Percentiles rank a stretch among this genome's conserved stretches.
Conservation (phyloP, 92 coral and sea anemone species). For the Phymanthus crucifer region DNA sequence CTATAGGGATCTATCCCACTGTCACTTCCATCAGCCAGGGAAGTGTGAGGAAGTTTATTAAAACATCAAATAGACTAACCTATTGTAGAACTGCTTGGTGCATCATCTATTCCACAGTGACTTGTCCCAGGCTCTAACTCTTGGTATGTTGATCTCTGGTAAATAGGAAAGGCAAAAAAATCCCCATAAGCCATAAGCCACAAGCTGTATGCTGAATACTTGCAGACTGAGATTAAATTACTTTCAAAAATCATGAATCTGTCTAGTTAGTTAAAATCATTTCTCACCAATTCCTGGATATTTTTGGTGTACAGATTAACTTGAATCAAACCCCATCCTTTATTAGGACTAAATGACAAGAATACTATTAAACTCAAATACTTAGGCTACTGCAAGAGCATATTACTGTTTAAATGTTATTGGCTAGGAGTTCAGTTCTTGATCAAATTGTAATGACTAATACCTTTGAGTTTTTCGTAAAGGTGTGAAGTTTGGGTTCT, state of each 20-base stretch:
- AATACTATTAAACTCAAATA: neutral
- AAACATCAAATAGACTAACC: constrained; percentile 22
- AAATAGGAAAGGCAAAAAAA: neutral
- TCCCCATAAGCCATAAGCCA: neutral
- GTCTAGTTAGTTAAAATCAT: no score
- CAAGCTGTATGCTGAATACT: neutral
- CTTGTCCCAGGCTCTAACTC: constrained; percentile 68
- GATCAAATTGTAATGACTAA: neutral
- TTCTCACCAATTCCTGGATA: constrained; percentile 82
- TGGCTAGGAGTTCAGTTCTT: neutral
- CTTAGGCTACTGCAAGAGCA: neutral
- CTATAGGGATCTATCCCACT: no score
- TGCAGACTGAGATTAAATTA: neutral
- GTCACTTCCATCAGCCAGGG: no score
- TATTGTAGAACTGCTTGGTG: constrained; percentile 41
- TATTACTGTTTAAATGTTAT: neutral
- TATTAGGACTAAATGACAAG: constrained; percentile 63
- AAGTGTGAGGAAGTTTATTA: no score
- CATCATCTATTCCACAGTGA: constrained; percentile 89
- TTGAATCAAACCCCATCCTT: constrained; percentile 93
- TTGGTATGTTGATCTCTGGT: constrained; percentile 60
- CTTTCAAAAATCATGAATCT: no score
- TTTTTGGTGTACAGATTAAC: constrained; percentile 77
- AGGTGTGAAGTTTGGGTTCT: constrained; percentile 81
- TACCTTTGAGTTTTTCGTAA: constrained; percentile 88